Evolutionary conservation across 2,113 vertebrate genomes (phyloP), one percentile per base, ranked within the genome.

Genomic region (Stigmatopora nigra): DNA sequence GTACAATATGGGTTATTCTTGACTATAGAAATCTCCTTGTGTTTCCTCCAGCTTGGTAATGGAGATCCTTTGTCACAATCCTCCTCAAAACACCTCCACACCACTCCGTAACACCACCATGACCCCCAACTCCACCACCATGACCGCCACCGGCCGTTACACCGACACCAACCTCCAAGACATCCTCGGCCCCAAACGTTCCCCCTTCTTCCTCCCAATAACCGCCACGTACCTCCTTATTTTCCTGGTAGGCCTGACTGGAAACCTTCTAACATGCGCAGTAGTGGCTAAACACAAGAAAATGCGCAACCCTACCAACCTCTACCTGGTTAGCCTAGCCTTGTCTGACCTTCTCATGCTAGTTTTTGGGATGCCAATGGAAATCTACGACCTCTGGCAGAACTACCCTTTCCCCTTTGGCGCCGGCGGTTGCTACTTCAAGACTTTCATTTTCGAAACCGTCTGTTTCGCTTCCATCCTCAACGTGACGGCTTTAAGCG

Each of bases 321-420:
- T 92, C 6, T 92, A 92, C 76, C 89, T 92, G 6, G 73, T 92
- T 69, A 92, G 91, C 72, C 74, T 92, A 64, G 89, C 91, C 0
- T 20, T 81, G 44, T 92, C 90, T 0, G 91, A 92, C 79, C 86
- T 92, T 5, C 85, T 92, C 0, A 84, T 92, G 58, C 86, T 92
- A 1, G 48, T 89, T 47, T 88, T 92, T 8, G 91, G 90, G 51
- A 92, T 92, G 90, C 91, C 91, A 1, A 55, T 92, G 69, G 91
- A 92, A 83, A 82, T 90, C 59, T 92, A 91, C 7, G 91, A 92
- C 63, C 78, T 92, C 57, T 92, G 91, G 90, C 86, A 90, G 73
- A 92, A 92, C 81, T 92, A 92, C 70, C 91, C 91, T 0, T 92
- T 92, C 70, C 87, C 88, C 13, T 92, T 92, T 1, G 89, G 87